Evolutionary conservation across 2,888 invertebrate species (phyloP).

Genomic region (Phyllotreta striolata): DNA sequence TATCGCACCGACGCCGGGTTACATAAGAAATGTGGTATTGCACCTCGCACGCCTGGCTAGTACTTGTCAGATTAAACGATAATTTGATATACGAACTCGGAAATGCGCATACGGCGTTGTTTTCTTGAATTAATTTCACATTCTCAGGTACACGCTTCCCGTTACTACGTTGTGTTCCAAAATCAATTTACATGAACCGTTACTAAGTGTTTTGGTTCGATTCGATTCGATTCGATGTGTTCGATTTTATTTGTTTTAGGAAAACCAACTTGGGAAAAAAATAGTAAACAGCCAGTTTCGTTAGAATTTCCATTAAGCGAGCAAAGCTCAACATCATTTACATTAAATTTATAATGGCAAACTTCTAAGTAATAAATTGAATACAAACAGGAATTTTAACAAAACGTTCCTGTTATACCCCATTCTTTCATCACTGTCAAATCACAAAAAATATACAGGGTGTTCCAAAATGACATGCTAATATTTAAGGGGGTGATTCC

Average conservation of each 20-base stretch:
- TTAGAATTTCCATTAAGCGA: no score
- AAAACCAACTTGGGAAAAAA: no score
- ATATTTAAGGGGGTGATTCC: no score
- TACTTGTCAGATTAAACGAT: slow-evolving; percentile 60
- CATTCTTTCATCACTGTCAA: no score
- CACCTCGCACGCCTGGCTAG: slow-evolving; percentile 51
- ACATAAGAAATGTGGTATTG: slow-evolving; percentile 38
- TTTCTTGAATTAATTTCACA: slow-evolving; percentile 60
- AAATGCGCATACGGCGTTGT: slow-evolving; percentile 54
- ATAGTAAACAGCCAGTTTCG: no score
- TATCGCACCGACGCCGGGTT: slow-evolving; percentile 25
- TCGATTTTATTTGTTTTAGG: slow-evolving; percentile 3
- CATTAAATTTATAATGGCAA: no score
- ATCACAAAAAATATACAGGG: no score
- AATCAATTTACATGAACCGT: slow-evolving; percentile 49
- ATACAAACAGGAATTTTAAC: no score
- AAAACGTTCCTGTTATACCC: no score
- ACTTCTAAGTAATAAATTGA: no score
- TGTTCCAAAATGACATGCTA: no score
- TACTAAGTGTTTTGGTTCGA: slow-evolving; percentile 22
- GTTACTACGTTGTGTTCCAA: slow-evolving; percentile 52
- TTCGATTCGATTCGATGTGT: slow-evolving; percentile 1
- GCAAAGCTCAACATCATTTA: no score
- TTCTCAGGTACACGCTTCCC: slow-evolving; percentile 55
- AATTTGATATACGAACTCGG: slow-evolving; percentile 61